Evolutionary conservation across 2,113 vertebrate genomes (phyloP).

Genomic region (Crotalus tigris): DNA sequence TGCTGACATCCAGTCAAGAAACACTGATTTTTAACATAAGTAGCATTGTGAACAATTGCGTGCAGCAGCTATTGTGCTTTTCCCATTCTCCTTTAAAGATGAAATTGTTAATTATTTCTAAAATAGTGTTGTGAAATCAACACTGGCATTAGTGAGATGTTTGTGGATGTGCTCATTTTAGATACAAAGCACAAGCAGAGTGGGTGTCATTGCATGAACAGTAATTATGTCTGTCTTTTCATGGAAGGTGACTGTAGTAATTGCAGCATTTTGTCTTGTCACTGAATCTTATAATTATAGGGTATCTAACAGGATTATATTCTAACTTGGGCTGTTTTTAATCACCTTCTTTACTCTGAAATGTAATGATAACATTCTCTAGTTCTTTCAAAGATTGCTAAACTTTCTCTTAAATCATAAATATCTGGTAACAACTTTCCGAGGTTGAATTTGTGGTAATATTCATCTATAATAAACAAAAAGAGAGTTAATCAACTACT

Average conservation of each 20-base stretch:
- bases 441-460: not conserved
- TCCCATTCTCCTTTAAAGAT: slow-evolving; percentile 16
- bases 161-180: slow-evolving; percentile 56
- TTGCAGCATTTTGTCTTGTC: slow-evolving; percentile 78
- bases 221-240: slow-evolving; percentile 80
- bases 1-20: slow-evolving; percentile 21
- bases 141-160: slow-evolving; percentile 33
- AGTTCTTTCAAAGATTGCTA: slow-evolving; percentile 35
- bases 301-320: slow-evolving; percentile 66
- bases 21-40: not conserved
- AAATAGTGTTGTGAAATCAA: slow-evolving; percentile 47
- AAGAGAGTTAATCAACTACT: not conserved
- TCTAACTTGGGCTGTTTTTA: slow-evolving; percentile 64
- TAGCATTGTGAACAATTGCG: slow-evolving; percentile 1
- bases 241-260: slow-evolving; percentile 79
- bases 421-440: slow-evolving; percentile 33
- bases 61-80: slow-evolving; percentile 28
- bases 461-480: not conserved
- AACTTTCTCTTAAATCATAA: slow-evolving; percentile 44
- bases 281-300: slow-evolving; percentile 83
- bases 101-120: slow-evolving; percentile 42
- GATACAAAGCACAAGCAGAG: slow-evolving; percentile 63
- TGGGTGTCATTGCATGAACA: slow-evolving; percentile 58
- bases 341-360: slow-evolving; percentile 66
- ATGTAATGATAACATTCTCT: slow-evolving; percentile 62